Percentiles rank a stretch among this genome's conserved stretches.
phyloP scores from a whole-genome alignment of 2,113 vertebrate genomes.

The Oncorhynchus clarkii region DNA sequence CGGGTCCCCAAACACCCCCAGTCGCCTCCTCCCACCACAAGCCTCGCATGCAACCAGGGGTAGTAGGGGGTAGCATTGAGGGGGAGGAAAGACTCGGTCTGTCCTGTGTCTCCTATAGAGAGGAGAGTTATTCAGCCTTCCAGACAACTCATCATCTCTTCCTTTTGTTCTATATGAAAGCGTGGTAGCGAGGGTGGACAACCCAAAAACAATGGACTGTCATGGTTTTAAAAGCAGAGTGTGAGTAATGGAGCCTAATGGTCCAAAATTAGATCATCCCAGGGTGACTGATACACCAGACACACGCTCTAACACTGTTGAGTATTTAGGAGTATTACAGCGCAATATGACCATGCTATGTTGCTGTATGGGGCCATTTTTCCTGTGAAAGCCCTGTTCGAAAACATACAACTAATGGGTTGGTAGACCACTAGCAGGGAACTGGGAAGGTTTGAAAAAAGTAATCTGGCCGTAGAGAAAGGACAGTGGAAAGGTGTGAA shows the following conservation, averaged over 20 bases:
- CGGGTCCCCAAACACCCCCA: conserved; percentile 8
- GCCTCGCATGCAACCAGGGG: conserved; percentile 31
- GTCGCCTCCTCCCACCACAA: conserved; percentile 25
- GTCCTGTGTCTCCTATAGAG: conserved; percentile 13
- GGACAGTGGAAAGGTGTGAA: neutral
- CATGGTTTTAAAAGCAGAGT: conserved; percentile 15
- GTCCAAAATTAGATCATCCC: neutral
- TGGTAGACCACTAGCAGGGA: neutral
- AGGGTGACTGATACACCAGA: neutral
- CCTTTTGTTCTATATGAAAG: conserved; percentile 3
- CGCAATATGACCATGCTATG: neutral
- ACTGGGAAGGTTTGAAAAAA: neutral
- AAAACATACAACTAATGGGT: neutral
- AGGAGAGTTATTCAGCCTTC: conserved; percentile 4
- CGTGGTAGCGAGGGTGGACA: neutral
- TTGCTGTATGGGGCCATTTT: neutral
- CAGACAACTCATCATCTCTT: neutral
- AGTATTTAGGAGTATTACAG: neutral
- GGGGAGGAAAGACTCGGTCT: conserved; percentile 25
- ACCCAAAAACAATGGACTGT: conserved; percentile 3
- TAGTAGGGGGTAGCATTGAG: conserved; percentile 14
- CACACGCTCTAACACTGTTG: neutral
- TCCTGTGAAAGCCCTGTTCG: neutral
- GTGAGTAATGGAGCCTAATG: conserved; percentile 19
- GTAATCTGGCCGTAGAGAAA: neutral